Percentiles rank a stretch among this genome's conserved stretches.
Conservation (phyloP, 1,140 invertebrate genomes). For the Argopecten irradians region DNA sequence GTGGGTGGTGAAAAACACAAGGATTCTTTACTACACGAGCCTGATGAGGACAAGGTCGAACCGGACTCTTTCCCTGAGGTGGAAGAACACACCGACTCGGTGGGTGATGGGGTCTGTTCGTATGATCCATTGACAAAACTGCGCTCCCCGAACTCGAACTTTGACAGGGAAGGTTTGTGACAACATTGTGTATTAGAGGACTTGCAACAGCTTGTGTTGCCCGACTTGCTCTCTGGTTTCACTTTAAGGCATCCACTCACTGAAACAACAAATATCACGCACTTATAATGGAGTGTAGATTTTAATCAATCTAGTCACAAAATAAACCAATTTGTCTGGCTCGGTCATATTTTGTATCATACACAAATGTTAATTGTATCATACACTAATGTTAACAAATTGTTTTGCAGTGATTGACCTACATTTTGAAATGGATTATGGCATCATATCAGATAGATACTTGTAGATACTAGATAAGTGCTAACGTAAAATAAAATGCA, state of each 20-base stretch:
- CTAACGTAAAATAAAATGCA: too few relatives aligned
- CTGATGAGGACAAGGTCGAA: constrained; percentile 30
- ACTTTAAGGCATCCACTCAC: constrained; percentile 6
- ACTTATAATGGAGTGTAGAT: too few relatives aligned
- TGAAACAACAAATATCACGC: background rate
- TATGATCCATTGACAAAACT: constrained; percentile 54
- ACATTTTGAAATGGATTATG: too few relatives aligned
- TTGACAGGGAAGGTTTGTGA: constrained; percentile 35
- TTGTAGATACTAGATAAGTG: too few relatives aligned
- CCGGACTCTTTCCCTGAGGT: constrained; percentile 58
- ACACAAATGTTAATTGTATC: too few relatives aligned
- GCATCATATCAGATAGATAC: too few relatives aligned
- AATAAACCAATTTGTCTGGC: too few relatives aligned
- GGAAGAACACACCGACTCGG: constrained; percentile 56
- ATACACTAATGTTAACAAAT: too few relatives aligned
- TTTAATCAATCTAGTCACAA: too few relatives aligned
- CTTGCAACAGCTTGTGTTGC: constrained; percentile 17
- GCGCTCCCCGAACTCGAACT: constrained; percentile 57
- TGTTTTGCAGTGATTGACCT: too few relatives aligned
- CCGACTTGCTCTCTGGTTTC: background rate
- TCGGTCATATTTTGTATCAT: too few relatives aligned
- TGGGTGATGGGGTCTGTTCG: constrained; percentile 54
- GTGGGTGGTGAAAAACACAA: constrained; percentile 24
- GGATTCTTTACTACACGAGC: constrained; percentile 44
- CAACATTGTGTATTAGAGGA: constrained; percentile 25